Conservation (phyloP, 2,113 vertebrate genomes). For the Stigmatopora argus region DNA sequence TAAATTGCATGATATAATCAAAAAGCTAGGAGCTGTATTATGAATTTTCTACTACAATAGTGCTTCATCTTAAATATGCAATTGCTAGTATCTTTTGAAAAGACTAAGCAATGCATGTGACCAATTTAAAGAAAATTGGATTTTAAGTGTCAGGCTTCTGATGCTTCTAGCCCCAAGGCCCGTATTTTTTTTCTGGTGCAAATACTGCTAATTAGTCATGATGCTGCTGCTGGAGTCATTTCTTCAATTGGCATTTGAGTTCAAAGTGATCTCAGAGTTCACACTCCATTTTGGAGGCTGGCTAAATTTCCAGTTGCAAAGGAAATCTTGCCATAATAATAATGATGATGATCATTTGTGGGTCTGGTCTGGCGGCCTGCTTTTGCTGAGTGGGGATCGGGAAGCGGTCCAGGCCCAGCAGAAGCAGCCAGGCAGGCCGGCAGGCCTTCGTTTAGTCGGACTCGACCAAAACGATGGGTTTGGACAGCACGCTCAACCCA, state of each 20-base stretch:
- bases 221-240: neutral
- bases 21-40: too few relatives aligned
- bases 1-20: too few relatives aligned
- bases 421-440: constrained; percentile 28
- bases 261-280: neutral
- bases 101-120: neutral
- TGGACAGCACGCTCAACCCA: constrained; percentile 50
- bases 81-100: too few relatives aligned
- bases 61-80: too few relatives aligned
- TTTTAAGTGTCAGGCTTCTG: neutral
- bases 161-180: neutral
- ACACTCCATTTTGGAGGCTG: neutral
- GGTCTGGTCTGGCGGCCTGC: constrained; percentile 50
- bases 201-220: neutral
- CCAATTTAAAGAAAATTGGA: neutral
- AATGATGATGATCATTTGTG: constrained; percentile 50
- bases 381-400: constrained; percentile 38
- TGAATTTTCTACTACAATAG: too few relatives aligned
- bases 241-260: neutral
- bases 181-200: neutral
- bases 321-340: constrained; percentile 44
- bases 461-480: constrained; percentile 69
- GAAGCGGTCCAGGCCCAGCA: constrained; percentile 35
- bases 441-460: constrained; percentile 33
- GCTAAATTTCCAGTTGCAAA: constrained; percentile 27